phyloP scores from a whole-genome alignment of 2,888 invertebrate genomes.

The Gymnosoma rotundatum region DNA sequence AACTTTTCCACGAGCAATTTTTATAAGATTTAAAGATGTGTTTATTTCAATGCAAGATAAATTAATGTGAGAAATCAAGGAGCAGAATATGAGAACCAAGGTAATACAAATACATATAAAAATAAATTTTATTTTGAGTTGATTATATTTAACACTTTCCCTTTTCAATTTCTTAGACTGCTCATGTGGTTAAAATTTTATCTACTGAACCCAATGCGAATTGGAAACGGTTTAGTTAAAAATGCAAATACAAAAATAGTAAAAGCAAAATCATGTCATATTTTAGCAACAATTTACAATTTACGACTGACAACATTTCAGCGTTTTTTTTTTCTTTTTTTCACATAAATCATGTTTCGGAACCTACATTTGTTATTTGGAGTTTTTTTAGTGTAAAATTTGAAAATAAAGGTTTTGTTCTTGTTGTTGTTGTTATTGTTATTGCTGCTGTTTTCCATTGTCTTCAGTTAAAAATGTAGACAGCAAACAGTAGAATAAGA shows the following conservation, averaged over 20 bases:
- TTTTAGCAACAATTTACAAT: slow-evolving; percentile 30
- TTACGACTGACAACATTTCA: slow-evolving; percentile 11
- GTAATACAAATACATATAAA: too few relatives aligned
- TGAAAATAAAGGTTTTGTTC: slow-evolving; percentile 20
- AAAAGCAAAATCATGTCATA: slow-evolving; percentile 47
- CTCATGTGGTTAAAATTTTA: neutral
- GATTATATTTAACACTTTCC: too few relatives aligned
- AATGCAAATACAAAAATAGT: slow-evolving; percentile 46
- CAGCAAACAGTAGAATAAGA: neutral
- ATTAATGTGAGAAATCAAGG: too few relatives aligned
- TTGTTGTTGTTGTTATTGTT: neutral
- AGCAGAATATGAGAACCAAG: too few relatives aligned
- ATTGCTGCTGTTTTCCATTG: neutral
- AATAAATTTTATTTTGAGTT: too few relatives aligned
- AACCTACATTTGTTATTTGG: slow-evolving; percentile 32
- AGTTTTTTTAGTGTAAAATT: neutral
- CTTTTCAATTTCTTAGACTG: too few relatives aligned
- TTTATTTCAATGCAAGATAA: too few relatives aligned
- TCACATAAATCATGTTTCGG: slow-evolving; percentile 11
- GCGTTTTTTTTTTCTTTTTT: neutral
- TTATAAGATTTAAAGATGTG: too few relatives aligned
- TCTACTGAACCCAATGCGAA: neutral
- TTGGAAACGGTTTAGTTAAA: slow-evolving; percentile 22
- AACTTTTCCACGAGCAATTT: too few relatives aligned
- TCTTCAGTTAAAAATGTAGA: neutral